These are phyloP conservation scores for Desoria tigrina DNA, from an alignment of 2,888 invertebrate genomes.

Conservation along the genomic window DNA sequence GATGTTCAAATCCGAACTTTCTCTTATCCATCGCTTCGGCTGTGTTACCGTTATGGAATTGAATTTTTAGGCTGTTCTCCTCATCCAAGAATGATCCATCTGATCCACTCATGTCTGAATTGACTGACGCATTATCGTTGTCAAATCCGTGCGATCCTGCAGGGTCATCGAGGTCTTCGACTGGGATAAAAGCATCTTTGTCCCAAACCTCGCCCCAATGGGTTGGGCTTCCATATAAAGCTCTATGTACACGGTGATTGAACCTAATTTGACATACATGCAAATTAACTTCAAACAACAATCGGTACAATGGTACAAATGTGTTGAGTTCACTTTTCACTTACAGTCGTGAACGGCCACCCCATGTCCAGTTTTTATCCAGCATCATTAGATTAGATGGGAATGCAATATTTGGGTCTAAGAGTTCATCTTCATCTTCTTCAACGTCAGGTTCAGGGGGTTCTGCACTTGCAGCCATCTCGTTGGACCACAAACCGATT, in stretches of 20 bases:
- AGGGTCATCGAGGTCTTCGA: conserved; percentile 50
- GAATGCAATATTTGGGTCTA: conserved; percentile 60
- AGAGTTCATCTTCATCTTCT: conserved; percentile 55
- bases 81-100: conserved; percentile 52
- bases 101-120: conserved; percentile 52
- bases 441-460: conserved; percentile 47
- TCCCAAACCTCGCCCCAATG: conserved; percentile 54
- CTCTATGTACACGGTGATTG: conserved; percentile 52
- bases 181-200: conserved; percentile 52
- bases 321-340: too few relatives aligned
- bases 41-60: conserved; percentile 79
- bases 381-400: conserved; percentile 67
- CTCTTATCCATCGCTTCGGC: conserved; percentile 68
- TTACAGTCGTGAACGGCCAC: conserved; percentile 51
- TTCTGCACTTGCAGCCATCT: conserved; percentile 67
- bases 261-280: conserved; percentile 34
- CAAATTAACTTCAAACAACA: conserved; percentile 4
- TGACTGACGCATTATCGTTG: conserved; percentile 60
- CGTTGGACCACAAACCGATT: conserved; percentile 89
- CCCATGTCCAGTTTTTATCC: conserved; percentile 54
- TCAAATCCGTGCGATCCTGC: conserved; percentile 45
- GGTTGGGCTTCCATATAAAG: conserved; percentile 53
- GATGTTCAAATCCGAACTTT: conserved; percentile 48
- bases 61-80: conserved; percentile 65
- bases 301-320: too few relatives aligned